Evolutionary conservation across 1,140 invertebrate genomes (phyloP).

Genomic region (Zaprionus capensis): DNA sequence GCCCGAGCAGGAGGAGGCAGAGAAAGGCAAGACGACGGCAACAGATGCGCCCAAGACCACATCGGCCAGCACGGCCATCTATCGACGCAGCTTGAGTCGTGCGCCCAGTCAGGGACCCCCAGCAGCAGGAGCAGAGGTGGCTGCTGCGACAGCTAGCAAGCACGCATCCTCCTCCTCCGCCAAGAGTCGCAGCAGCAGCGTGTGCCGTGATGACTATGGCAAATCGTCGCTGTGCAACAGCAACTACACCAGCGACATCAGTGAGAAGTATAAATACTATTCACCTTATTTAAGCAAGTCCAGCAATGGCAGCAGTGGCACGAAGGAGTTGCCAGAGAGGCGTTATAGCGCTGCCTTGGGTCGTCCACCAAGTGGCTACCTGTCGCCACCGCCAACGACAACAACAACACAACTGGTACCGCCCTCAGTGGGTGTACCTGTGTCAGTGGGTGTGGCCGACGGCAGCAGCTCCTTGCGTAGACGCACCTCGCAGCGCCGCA

Average conservation of each 20-base stretch:
- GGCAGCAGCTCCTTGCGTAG: slow-evolving; percentile 80
- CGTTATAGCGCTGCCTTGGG: slow-evolving; percentile 67
- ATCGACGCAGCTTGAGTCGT: slow-evolving; percentile 71
- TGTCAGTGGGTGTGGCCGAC: slow-evolving; percentile 26
- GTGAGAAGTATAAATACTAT: slow-evolving; percentile 82
- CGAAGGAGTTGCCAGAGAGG: slow-evolving; percentile 53
- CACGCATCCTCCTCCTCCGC: neutral
- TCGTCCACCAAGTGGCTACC: slow-evolving; percentile 81
- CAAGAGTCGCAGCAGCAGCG: slow-evolving; percentile 76
- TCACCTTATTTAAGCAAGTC: slow-evolving; percentile 78
- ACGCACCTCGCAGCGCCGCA: slow-evolving; percentile 86
- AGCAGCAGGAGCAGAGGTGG: neutral
- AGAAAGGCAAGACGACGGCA: slow-evolving; percentile 18
- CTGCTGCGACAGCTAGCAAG: neutral
- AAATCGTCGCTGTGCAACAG: slow-evolving; percentile 73
- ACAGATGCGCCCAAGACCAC: slow-evolving; percentile 68
- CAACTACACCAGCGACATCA: slow-evolving; percentile 74
- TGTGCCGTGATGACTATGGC: slow-evolving; percentile 71
- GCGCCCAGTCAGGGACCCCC: slow-evolving; percentile 38
- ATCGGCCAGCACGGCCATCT: slow-evolving; percentile 61
- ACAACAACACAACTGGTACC: slow-evolving; percentile 15
- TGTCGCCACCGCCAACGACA: slow-evolving; percentile 65
- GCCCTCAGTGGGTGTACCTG: neutral
- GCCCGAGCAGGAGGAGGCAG: slow-evolving; percentile 29
- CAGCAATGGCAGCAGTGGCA: slow-evolving; percentile 28